A percentile compares a stretch with the other conserved stretches of the same genome.
Conservation (phyloP, 2,797 vertebrate species). For the Phyllotis vaccarum region DNA sequence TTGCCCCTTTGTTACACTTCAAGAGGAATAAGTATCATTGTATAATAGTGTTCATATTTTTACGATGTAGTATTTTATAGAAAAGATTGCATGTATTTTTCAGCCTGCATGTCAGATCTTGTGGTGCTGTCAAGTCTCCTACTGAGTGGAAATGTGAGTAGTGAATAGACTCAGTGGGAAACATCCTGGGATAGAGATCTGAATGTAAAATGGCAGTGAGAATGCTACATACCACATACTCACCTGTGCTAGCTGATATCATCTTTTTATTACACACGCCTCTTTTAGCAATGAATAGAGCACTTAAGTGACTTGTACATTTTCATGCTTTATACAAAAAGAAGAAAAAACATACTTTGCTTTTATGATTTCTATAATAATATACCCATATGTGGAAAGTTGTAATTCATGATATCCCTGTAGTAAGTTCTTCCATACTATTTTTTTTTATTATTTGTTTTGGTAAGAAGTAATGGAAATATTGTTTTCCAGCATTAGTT, state of each 20-base stretch:
- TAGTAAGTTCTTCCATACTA: background rate
- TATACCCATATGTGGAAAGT: background rate
- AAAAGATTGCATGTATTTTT: slow-evolving; percentile 7
- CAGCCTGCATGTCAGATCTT: slow-evolving; percentile 1
- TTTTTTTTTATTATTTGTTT: background rate
- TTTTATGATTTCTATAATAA: background rate
- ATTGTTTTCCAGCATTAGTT: background rate
- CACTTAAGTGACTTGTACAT: slow-evolving; percentile 2
- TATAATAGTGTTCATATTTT: background rate
- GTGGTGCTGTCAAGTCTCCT: background rate
- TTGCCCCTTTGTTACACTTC: slow-evolving; percentile 1
- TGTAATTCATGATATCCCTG: background rate
- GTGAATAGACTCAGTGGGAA: slow-evolving; percentile 35
- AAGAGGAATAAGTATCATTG: background rate
- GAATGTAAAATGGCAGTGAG: background rate
- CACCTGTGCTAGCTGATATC: background rate
- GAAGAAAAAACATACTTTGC: background rate
- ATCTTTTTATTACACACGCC: background rate
- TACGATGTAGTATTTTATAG: slow-evolving; percentile 22
- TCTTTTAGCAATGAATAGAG: background rate
- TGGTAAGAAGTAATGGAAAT: background rate
- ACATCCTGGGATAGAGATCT: slow-evolving; percentile 1
- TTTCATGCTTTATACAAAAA: background rate
- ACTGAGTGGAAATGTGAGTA: slow-evolving; percentile 35
- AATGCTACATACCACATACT: background rate